Percentiles rank a stretch among this genome's conserved stretches.
Evolutionary conservation across 2,797 vertebrate species (phyloP).

Genomic region (Apogon talboti): DNA sequence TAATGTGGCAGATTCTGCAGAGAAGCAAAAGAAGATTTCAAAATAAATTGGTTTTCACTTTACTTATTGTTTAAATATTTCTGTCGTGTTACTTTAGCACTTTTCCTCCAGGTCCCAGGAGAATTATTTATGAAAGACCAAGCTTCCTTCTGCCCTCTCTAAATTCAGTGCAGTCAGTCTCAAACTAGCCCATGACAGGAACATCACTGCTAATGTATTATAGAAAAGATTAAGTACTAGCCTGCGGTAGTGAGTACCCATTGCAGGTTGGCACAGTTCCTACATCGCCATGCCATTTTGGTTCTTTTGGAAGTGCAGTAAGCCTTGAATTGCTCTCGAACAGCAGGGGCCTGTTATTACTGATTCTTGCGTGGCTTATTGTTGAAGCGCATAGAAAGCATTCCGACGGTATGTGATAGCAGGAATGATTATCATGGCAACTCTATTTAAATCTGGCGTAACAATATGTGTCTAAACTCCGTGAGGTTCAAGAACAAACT

Average conservation of each 20-base stretch:
- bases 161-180: conserved; percentile 61
- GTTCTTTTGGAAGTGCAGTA: conserved; percentile 41
- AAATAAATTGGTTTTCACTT: conserved; percentile 29
- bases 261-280: conserved; percentile 50
- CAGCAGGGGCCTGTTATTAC: conserved; percentile 28
- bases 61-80: conserved; percentile 45
- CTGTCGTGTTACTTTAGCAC: conserved; percentile 48
- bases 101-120: conserved; percentile 41
- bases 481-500: conserved; percentile 39
- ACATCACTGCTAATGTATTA: conserved; percentile 71
- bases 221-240: conserved; percentile 62
- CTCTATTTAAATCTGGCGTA: conserved; percentile 28
- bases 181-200: conserved; percentile 65
- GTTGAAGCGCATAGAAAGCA: conserved; percentile 29
- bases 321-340: conserved; percentile 48
- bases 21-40: conserved; percentile 14
- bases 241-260: conserved; percentile 43
- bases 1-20: conserved; percentile 18
- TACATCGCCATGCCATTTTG: conserved; percentile 27
- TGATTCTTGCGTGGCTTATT: conserved; percentile 11
- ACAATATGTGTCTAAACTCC: conserved; percentile 30
- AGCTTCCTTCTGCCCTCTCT: conserved; percentile 47
- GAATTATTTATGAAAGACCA: conserved; percentile 59
- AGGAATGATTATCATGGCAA: conserved; percentile 57
- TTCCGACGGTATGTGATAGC: conserved; percentile 19